Evolutionary conservation across 1,140 invertebrate genomes (phyloP), one percentile per base, ranked within the genome.

Genomic region (Phymastichus coffea): DNA sequence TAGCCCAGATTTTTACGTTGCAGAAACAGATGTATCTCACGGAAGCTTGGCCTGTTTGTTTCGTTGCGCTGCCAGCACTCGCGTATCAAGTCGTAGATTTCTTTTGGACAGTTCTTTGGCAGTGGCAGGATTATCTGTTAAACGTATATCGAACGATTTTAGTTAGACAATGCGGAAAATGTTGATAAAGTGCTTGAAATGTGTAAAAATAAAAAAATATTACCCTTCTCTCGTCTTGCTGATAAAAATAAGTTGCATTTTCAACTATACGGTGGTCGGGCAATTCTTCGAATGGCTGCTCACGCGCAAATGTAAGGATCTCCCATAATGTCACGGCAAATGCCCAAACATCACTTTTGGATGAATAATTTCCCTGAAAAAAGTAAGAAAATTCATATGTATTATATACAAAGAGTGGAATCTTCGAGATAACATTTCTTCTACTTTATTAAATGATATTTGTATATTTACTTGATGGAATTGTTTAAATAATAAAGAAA

Each of bases 51-150:
- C n/a, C 94, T 83, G 70, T 90, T 88, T 6, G 83, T 75, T 46
- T 91, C 91, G 68, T 93, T 89, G 22, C 90, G 82, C 69, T 94
- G 91, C 95, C 95, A 98, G 75, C 94, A 97, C 72, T 95, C 92
- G 60, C 88, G 84, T 92, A 97, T 96, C 61, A 98, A 78, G 75
- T 95, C 93, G 79, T 93, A 96, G 58, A 96, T 91, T 75, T 95
- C 93, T 61, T 91, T 86, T 10, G 92, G 91, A 77, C 93, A 95
- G 64, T 91, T 90, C 66, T 89, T 85, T 22, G 92, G 93, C 56
- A 89, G 83, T 2, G 88, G 86, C 14, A 93, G 82, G 47, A 85
- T 82, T 60, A 86, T 81, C 86, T 88, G 81, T 33, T 6, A 33
- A 33, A 33, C 28, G 28, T 7, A 33, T 33, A 33, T n/a, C n/a